phyloP scores from a whole-genome alignment of 2,797 vertebrate species.

The Catamblyrhynchus diadema region DNA sequence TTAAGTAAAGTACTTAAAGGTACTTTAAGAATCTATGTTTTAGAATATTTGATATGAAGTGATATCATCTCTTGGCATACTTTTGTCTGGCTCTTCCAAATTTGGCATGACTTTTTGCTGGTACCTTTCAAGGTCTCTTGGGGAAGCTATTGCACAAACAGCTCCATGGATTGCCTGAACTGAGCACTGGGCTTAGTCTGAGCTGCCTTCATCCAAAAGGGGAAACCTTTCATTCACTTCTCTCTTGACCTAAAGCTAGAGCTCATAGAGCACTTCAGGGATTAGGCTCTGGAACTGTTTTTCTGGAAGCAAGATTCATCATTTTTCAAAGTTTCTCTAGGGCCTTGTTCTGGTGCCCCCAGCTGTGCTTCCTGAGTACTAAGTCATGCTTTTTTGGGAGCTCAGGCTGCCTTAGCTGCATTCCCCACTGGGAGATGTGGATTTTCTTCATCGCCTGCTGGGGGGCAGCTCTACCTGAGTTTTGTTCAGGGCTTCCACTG shows the following conservation, averaged over 20 bases:
- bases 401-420: neutral
- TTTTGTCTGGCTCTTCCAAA: neutral
- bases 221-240: neutral
- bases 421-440: neutral
- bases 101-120: neutral
- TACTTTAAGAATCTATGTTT: neutral
- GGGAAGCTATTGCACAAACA: neutral
- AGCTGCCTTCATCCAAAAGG: neutral
- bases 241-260: neutral
- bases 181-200: neutral
- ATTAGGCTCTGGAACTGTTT: neutral
- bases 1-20: neutral
- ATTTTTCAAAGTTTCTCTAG: neutral
- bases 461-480: neutral
- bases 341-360: neutral
- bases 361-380: fast-evolving
- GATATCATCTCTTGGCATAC: neutral
- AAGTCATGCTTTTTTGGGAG: neutral
- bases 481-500: neutral
- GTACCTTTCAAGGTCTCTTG: neutral
- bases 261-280: neutral
- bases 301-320: neutral
- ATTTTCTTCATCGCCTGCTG: neutral
- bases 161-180: neutral
- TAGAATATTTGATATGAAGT: neutral